phyloP scores from a whole-genome alignment of 2,113 vertebrate genomes.

The Alaudala cheleensis region DNA sequence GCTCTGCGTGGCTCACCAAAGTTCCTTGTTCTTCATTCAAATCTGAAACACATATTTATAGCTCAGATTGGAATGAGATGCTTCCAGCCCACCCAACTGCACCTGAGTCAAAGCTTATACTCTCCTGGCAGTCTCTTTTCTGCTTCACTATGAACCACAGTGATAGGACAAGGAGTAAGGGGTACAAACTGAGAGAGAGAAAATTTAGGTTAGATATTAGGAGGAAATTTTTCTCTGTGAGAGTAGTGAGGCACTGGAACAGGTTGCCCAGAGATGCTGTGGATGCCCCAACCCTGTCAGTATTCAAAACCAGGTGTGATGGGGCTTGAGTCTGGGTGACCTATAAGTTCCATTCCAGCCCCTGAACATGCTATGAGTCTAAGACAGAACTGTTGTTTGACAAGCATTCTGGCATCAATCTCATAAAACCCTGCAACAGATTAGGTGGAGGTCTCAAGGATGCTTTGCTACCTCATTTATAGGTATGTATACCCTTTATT shows the following conservation, averaged over 20 bases:
- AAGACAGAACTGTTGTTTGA: background rate
- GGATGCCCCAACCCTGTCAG: background rate
- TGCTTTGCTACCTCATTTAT: background rate
- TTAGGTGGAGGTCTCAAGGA: background rate
- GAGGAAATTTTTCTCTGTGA: background rate
- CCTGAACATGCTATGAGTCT: background rate
- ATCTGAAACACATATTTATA: background rate
- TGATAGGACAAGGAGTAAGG: background rate
- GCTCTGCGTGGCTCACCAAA: background rate
- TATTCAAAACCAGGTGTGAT: background rate
- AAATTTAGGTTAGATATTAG: background rate
- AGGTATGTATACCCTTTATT: background rate
- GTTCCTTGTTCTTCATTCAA: background rate
- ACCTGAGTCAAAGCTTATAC: background rate
- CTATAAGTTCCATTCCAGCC: background rate
- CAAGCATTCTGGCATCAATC: background rate
- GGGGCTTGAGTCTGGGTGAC: background rate
- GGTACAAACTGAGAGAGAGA: background rate
- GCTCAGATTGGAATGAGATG: background rate
- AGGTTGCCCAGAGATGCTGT: background rate
- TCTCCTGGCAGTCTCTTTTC: background rate
- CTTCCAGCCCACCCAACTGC: background rate
- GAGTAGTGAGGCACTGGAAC: background rate
- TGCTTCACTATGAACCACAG: background rate
- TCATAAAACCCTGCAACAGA: background rate